phyloP scores from a whole-genome alignment of 2,888 invertebrate genomes.

The Tolmerus cingulatus region DNA sequence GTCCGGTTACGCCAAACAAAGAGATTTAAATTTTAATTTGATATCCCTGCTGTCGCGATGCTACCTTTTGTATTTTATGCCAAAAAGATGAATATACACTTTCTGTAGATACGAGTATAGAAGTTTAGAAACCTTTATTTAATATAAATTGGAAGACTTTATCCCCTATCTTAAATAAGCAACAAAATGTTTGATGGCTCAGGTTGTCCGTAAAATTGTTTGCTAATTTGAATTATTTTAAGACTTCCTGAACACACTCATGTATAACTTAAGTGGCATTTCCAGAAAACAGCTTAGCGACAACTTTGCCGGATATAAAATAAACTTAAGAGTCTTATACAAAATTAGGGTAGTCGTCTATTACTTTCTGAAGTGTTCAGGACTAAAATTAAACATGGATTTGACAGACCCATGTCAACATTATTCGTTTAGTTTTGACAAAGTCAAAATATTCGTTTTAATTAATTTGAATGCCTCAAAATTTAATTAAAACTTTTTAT shows the following conservation, averaged over 20 bases:
- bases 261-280: no score
- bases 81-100: not conserved
- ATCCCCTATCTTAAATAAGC: not conserved
- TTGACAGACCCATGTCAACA: no score
- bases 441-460: no score
- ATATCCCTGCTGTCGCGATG: not conserved
- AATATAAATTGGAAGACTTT: not conserved
- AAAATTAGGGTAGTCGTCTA: no score
- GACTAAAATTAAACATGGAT: no score
- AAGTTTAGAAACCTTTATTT: not conserved
- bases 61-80: not conserved
- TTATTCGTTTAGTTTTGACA: no score
- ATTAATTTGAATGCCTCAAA: no score
- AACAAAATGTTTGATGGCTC: not conserved
- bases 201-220: not conserved
- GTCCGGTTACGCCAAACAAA: not conserved
- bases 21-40: slow-evolving; percentile 2
- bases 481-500: no score
- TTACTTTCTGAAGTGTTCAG: no score
- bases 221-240: not conserved
- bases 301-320: no score
- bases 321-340: no score
- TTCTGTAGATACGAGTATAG: not conserved
- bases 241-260: not conserved
- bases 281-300: no score